Conservation (phyloP, 2,113 vertebrate species). For the Otus sunia region DNA sequence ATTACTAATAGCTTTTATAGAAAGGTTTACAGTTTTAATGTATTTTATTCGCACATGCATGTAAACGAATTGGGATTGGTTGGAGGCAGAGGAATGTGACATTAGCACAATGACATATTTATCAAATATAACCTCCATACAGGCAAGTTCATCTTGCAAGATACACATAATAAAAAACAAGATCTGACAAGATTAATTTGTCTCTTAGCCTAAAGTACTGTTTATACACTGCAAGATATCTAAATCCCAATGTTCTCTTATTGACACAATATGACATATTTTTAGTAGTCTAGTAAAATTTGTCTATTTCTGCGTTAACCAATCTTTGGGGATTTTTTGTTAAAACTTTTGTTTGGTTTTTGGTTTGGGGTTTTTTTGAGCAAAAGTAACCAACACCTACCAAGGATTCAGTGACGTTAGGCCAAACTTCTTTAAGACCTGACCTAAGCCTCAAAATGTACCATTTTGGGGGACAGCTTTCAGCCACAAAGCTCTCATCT, state of each 20-base stretch:
- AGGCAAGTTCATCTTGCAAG: background rate
- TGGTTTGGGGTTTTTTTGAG: accelerated
- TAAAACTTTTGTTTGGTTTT: background rate
- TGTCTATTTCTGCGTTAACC: background rate
- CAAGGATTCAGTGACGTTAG: background rate
- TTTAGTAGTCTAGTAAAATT: background rate
- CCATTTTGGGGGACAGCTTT: background rate
- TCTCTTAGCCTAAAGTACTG: background rate
- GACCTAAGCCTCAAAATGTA: background rate
- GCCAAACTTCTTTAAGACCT: background rate
- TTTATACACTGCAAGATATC: background rate
- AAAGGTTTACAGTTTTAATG: background rate
- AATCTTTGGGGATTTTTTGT: background rate
- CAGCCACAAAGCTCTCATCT: background rate
- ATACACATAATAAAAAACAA: background rate
- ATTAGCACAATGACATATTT: background rate
- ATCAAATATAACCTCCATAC: background rate
- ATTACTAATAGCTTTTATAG: background rate
- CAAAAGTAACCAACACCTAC: background rate
- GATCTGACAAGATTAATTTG: background rate
- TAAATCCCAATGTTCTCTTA: background rate
- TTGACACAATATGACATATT: background rate
- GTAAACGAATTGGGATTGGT: background rate
- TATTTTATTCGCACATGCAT: background rate
- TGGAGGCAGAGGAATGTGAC: background rate